A percentile compares a stretch with the other conserved stretches of the same genome.
Conservation (phyloP, 2,797 vertebrate genomes). For the Argentina silus region DNA sequence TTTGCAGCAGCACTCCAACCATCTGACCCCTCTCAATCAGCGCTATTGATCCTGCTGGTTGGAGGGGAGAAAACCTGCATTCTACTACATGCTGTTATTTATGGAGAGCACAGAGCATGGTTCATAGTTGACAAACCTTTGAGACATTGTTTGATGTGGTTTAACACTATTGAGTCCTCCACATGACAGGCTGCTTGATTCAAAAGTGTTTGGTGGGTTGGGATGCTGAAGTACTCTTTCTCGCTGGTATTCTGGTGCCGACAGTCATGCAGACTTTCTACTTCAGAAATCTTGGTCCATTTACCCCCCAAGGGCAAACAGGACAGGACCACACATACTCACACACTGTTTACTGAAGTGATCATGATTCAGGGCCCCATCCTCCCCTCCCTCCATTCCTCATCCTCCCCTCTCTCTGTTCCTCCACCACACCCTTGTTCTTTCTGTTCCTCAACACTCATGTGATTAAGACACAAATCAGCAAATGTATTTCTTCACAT, state of each 20-base stretch:
- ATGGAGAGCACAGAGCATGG: too few relatives aligned
- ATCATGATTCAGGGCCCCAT: neutral
- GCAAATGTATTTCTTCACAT: too few relatives aligned
- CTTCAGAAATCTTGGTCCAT: neutral
- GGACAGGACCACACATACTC: neutral
- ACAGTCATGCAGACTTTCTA: neutral
- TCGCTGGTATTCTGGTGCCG: neutral
- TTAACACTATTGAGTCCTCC: too few relatives aligned
- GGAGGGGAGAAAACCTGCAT: too few relatives aligned
- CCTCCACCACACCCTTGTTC: neutral
- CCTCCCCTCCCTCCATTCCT: neutral
- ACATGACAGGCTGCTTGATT: too few relatives aligned
- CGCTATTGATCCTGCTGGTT: neutral
- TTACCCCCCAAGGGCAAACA: neutral
- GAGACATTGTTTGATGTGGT: too few relatives aligned
- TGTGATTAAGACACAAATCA: too few relatives aligned
- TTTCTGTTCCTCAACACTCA: neutral
- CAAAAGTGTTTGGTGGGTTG: too few relatives aligned
- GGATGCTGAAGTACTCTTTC: too few relatives aligned
- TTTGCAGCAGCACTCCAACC: neutral
- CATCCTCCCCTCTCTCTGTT: neutral
- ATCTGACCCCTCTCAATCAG: conserved; percentile 1
- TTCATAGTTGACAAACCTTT: too few relatives aligned
- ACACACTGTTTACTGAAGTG: neutral
- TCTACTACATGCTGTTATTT: too few relatives aligned